Conservation (phyloP, 92 coral and sea anemone species). For the Phenganax subtilis region DNA sequence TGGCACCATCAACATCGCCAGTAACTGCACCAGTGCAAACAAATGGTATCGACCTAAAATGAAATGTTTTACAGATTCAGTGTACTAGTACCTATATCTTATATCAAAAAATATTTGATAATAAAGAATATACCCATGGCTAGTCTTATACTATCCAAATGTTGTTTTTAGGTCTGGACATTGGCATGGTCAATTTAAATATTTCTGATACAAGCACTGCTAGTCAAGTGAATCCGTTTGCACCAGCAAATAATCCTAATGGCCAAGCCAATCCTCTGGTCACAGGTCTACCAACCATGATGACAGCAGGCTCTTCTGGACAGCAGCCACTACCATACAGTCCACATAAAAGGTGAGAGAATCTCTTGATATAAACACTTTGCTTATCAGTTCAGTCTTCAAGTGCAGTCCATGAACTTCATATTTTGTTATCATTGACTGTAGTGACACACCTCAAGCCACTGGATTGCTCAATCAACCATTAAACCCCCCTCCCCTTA, state of each 20-base stretch:
- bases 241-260: constrained; percentile 42
- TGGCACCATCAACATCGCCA: constrained; percentile 34
- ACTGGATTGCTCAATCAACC: constrained; percentile 29
- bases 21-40: constrained; percentile 1
- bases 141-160: not conserved
- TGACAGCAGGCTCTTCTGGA: constrained; percentile 34
- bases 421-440: not conserved
- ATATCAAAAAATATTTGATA: not conserved
- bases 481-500: constrained; percentile 24
- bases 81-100: not conserved
- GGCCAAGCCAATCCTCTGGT: constrained; percentile 30
- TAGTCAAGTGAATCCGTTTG: constrained; percentile 81
- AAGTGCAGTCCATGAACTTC: not conserved
- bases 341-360: constrained; percentile 30
- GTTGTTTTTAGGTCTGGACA: constrained; percentile 61
- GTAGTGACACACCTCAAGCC: not conserved
- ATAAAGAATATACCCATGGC: not conserved
- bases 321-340: constrained; percentile 42
- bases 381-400: not conserved
- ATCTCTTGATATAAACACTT: not conserved
- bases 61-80: not conserved
- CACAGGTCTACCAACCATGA: constrained; percentile 33
- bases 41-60: constrained; percentile 12
- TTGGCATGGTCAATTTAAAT: constrained; percentile 68
- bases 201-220: constrained; percentile 61